phyloP scores from a whole-genome alignment of 2,113 vertebrate genomes.

The Osmerus eperlanus region DNA sequence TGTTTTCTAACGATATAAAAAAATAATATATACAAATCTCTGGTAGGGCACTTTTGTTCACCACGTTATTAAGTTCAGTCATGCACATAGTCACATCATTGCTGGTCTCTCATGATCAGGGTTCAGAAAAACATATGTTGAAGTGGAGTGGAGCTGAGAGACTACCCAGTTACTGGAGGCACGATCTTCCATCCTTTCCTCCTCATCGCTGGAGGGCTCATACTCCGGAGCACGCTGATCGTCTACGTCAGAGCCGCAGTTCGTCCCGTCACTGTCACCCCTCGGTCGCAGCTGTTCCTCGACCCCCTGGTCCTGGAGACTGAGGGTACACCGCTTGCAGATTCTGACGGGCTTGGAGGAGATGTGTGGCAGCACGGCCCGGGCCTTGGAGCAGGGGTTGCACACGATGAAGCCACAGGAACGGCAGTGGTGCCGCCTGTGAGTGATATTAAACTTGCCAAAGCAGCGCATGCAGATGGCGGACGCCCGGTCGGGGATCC shows the following conservation, averaged over 20 bases:
- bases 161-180: slow-evolving; percentile 62
- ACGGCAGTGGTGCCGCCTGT: slow-evolving; percentile 87
- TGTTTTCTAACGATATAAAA: not conserved
- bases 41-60: not conserved
- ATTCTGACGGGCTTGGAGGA: slow-evolving; percentile 78
- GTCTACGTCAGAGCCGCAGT: slow-evolving; percentile 25
- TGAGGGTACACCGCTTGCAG: slow-evolving; percentile 74
- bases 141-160: not conserved
- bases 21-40: not conserved
- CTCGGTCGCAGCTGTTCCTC: not conserved
- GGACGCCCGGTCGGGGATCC: slow-evolving; percentile 83
- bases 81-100: not conserved
- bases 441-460: slow-evolving; percentile 74
- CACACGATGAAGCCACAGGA: slow-evolving; percentile 88
- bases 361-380: slow-evolving; percentile 77
- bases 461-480: slow-evolving; percentile 91
- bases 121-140: slow-evolving; percentile 39
- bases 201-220: slow-evolving; percentile 69
- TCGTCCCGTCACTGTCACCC: slow-evolving; percentile 41
- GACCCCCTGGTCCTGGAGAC: slow-evolving; percentile 51
- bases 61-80: not conserved
- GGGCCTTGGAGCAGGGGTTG: slow-evolving; percentile 75
- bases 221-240: slow-evolving; percentile 15
- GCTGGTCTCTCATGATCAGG: slow-evolving; percentile 24
- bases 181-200: slow-evolving; percentile 58